Percentiles rank a stretch among this genome's conserved stretches.
Evolutionary conservation across 2,113 vertebrate species (phyloP).

Genomic region (Larimichthys crocea): DNA sequence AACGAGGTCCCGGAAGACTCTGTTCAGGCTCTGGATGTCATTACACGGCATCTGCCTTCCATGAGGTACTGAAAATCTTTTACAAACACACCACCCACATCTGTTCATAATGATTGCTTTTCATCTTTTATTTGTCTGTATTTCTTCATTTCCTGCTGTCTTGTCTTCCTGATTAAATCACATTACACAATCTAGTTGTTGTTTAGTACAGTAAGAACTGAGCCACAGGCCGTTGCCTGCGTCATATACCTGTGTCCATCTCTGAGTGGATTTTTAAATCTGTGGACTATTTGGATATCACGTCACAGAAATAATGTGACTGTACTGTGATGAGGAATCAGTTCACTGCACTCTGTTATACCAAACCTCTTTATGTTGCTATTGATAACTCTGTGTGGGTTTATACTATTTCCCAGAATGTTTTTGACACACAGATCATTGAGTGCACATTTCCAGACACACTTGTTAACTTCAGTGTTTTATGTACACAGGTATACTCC

Average conservation of each 20-base stretch:
- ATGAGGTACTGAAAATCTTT: slow-evolving; percentile 88
- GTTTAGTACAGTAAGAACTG: not conserved
- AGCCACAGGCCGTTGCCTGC: not conserved
- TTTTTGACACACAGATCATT: not conserved
- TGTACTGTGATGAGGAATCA: no score
- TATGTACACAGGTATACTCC: slow-evolving; percentile 92
- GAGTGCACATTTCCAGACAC: not conserved
- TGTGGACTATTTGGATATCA: not conserved
- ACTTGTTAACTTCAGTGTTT: not conserved
- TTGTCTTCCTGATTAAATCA: slow-evolving; percentile 12
- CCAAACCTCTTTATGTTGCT: not conserved
- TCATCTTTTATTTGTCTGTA: slow-evolving; percentile 11
- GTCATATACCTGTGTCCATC: not conserved
- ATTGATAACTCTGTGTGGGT: not conserved
- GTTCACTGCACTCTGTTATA: not conserved
- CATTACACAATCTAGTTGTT: not conserved
- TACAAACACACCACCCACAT: not conserved
- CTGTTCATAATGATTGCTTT: slow-evolving; percentile 26
- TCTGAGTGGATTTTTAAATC: no score
- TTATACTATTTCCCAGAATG: not conserved
- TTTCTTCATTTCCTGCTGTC: slow-evolving; percentile 40
- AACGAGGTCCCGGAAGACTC: slow-evolving; percentile 98
- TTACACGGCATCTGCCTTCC: slow-evolving; percentile 97
- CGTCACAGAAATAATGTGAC: not conserved
- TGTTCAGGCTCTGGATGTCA: slow-evolving; percentile 97